Evolutionary conservation across 2,113 vertebrate genomes (phyloP).

Genomic region (Sander vitreus): DNA sequence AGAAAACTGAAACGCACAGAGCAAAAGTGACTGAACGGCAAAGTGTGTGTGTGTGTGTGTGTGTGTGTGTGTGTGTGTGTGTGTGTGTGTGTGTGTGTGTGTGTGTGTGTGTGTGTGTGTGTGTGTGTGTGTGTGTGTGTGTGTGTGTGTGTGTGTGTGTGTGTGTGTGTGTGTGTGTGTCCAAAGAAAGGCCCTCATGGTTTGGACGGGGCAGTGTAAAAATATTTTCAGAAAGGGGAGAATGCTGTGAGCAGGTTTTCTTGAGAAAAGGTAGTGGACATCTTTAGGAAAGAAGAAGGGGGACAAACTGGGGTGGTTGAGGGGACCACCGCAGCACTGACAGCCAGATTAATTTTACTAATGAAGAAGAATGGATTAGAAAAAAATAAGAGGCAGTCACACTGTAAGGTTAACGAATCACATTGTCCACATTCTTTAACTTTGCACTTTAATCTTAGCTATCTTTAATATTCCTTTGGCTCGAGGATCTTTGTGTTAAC

Average conservation of each 20-base stretch:
- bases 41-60: neutral
- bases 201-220: slow-evolving; percentile 83
- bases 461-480: neutral
- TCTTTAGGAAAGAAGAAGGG: slow-evolving; percentile 46
- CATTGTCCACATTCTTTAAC: neutral
- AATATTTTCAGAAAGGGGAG: slow-evolving; percentile 77
- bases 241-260: slow-evolving; percentile 71
- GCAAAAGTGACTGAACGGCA: slow-evolving; percentile 45
- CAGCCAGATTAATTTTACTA: slow-evolving; percentile 27
- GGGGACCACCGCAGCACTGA: slow-evolving; percentile 36
- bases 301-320: slow-evolving; percentile 4
- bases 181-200: slow-evolving; percentile 79
- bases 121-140: neutral
- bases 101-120: neutral
- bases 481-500: slow-evolving; percentile 8
- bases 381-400: neutral
- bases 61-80: too few relatives aligned
- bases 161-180: slow-evolving; percentile 19
- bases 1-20: slow-evolving; percentile 27
- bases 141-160: too few relatives aligned
- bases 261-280: slow-evolving; percentile 61
- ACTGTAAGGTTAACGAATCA: neutral
- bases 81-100: too few relatives aligned
- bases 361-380: slow-evolving; percentile 22
- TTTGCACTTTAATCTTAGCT: neutral